Evolutionary conservation across 2,113 vertebrate species (phyloP), one percentile per base, ranked within the genome.

Genomic region (Malurus elegans): DNA sequence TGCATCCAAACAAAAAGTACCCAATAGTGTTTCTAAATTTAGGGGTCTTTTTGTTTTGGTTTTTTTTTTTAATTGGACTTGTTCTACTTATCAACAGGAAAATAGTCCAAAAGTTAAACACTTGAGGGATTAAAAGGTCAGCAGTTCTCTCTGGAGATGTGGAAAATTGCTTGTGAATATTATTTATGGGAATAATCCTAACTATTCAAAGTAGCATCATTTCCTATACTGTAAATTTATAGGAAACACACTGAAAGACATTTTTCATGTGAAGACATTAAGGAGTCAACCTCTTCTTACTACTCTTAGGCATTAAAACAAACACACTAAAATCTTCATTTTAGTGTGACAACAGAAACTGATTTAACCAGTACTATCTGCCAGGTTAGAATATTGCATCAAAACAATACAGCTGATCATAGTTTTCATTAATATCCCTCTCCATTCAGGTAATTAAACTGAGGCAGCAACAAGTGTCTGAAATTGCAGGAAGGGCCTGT

Each of bases 401-500:
- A 82, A 82, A 76, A 31, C 29, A 66, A 26, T 36, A 56, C 44
- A 75, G 48, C 17, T 56, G 53, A 89, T 12, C 4, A 28, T 2
- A 73, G 67, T 58, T 86, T 88, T 85, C 64, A 70, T 86, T 60
- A 91, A 45, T 36, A 53, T 28, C 25, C 51, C 36, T 79, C 67
- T 91, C 36, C 48, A 57, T 44, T 36, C 71, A 79, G 62, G 58
- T 88, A 83, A 62, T 54, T 70, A 76, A 73, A 90, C 26, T 25
- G 56, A 74, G 74, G 88, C 78, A 82, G 38, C 34, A 86, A 54
- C 50, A 26, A 12, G 62, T 28, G 40, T 20, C 42, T 48, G 75
- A 79, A 71, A 86, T 50, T 8, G 67, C 82, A 93, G 72, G 76
- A 88, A 83, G 83, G 51, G 65, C 72, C 64, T 32, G 72, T 88